These are phyloP conservation scores for Napeogenes inachia DNA, from an alignment of 2,888 invertebrate genomes.

Conservation along the genomic window DNA sequence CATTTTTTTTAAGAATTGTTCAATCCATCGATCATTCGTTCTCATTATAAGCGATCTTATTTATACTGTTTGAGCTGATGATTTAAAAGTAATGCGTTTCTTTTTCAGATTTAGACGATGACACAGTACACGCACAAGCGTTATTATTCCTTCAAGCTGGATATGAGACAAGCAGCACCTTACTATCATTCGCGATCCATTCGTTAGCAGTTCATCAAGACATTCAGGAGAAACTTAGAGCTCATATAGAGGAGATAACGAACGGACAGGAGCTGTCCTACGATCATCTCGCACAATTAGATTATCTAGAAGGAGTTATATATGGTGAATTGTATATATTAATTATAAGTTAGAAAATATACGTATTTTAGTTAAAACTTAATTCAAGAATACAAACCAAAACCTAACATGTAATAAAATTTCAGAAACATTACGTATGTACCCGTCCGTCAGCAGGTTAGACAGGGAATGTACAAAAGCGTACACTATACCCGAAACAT, in stretches of 20 bases:
- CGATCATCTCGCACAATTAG: constrained; percentile 53
- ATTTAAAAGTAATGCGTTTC: too few species aligned
- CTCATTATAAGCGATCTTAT: not conserved
- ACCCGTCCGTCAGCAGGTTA: constrained; percentile 74
- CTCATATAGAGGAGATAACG: constrained; percentile 58
- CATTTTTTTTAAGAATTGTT: too few species aligned
- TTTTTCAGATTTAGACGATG: constrained; percentile 67
- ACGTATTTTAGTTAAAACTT: not conserved
- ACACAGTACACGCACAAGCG: constrained; percentile 76
- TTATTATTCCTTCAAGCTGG: constrained; percentile 79
- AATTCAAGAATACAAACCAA: not conserved
- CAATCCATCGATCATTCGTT: too few species aligned
- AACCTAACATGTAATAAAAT: constrained; percentile 49
- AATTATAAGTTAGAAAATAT: not conserved
- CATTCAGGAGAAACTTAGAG: constrained; percentile 63
- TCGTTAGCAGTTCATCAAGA: constrained; percentile 69
- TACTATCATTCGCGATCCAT: constrained; percentile 75
- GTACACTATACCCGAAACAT: constrained; percentile 70
- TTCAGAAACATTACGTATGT: constrained; percentile 77
- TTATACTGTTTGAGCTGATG: not conserved
- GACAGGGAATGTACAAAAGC: constrained; percentile 75
- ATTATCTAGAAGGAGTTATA: constrained; percentile 62
- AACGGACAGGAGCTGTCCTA: constrained; percentile 59
- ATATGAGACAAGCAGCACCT: constrained; percentile 78
- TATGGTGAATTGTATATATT: constrained; percentile 41